Base-by-base conservation (phyloP, 2,888 invertebrate genomes). In the Drosophila subsilvestris region DNA sequence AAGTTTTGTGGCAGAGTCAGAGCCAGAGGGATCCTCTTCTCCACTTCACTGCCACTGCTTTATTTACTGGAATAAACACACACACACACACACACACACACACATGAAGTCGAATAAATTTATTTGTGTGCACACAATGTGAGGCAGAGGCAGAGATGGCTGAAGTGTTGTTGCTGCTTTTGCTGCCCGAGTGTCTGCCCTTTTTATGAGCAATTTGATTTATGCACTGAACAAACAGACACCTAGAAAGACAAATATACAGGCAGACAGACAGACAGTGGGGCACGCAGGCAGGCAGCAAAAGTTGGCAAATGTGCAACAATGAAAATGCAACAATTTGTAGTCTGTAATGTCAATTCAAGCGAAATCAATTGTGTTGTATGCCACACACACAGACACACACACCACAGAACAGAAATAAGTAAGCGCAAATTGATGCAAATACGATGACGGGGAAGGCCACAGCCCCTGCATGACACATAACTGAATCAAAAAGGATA, bases 201-300 rank as follows among this genome's bases (percentile, higher is more conserved):
- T 56, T 67, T 80, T 67, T 78, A 67, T 78, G 69, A 66, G 67
- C 73, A 67, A 62, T 79, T 76, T 67, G 74, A 72, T 63, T 73
- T 75, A 75, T 63, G 58, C 63, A 80, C 55, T 53, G 32, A 66
- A 43, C 66, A 49, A 18, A 54, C 53, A 51, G 27, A 44, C 25
- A 58, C 53, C 27, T 48, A 58, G 18, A 44, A 20, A 18, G 14
- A 18, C 42, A 14, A 7, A 43, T 4, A 17, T 14, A 44, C 58
- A 57, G 18, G 32, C 42, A 18, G 14, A 18, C 42, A 10, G 48
- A 25, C 32, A 54, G 42, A 17, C n/a, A 37, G 7, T 50, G 49
- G 49, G 22, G 14, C 12, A 18, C 47, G 25, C 8, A 8, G 50
- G 29, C 42, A 18, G 8, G 22, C 43, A 29, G 51, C 17, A 65